Evolutionary conservation across 1,140 invertebrate genomes (phyloP), one percentile per base, ranked within the genome.

Genomic region (Diachasmimorpha longicaudata): DNA sequence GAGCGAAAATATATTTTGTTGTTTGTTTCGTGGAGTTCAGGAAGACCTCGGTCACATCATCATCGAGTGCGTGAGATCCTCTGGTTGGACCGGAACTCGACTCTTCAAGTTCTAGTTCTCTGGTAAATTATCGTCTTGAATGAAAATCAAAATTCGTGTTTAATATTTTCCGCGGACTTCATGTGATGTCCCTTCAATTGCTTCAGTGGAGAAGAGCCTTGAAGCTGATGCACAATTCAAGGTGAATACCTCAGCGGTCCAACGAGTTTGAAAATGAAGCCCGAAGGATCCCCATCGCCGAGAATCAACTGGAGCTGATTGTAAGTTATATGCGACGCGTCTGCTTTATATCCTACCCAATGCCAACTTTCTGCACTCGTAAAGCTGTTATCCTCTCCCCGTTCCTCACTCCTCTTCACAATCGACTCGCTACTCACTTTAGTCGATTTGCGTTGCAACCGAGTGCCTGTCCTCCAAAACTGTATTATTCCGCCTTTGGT

Each of bases 301-400:
- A 63, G 58, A 63, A 31, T 63, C 58, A 63, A 63, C 58, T 14
- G 19, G 58, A 79, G 84, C 85, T 89, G 87, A 89, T 89, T 89
- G 87, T 88, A 88, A 89, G 87, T 89, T 89, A 89, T 89, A 88
- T 86, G 85, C 84, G 86, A 87, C 84, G 84, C 82, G 85, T 79
- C 85, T 88, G 84, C 85, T 87, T 87, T 88, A 89, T 88, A 87
- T 86, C 83, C 83, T 71, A 63, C 58, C 83, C 83, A 82, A 84
- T 82, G 85, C 85, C 21, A 87, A 87, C 85, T 88, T 87, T 88
- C 81, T 81, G 85, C 83, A 86, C 87, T 89, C 87, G 87, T 89
- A 89, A 88, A 89, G 85, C 82, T 86, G 77, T 31, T 31, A 31
- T 6, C 2, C 79, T 76, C 70, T 63, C 75, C 46, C 55, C 46